A percentile compares a stretch with the other conserved stretches of the same genome.
These are phyloP conservation scores for Euphonia xanthogaster DNA, from an alignment of 2,797 vertebrate genomes.

Conservation along the genomic window DNA sequence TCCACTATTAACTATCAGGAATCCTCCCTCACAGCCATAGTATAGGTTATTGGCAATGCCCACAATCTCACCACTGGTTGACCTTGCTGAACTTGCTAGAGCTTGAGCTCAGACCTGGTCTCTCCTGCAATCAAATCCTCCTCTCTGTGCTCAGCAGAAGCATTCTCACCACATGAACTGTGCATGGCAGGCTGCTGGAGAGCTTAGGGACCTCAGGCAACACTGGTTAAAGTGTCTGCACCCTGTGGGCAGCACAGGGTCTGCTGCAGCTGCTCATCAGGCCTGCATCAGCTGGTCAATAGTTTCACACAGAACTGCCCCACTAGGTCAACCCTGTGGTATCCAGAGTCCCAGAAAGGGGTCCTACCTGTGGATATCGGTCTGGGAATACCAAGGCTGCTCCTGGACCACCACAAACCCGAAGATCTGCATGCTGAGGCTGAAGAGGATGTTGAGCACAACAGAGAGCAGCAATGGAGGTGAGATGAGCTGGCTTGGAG, in stretches of 20 bases:
- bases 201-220: background rate
- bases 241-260: background rate
- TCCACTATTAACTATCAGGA: background rate
- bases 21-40: background rate
- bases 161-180: background rate
- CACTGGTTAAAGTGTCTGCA: background rate
- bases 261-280: background rate
- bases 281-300: background rate
- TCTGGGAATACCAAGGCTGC: constrained; percentile 76
- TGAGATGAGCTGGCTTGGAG: constrained; percentile 73
- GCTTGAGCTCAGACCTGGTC: background rate
- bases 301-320: background rate
- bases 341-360: background rate
- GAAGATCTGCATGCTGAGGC: constrained; percentile 71
- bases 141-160: background rate
- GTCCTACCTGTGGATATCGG: constrained; percentile 61
- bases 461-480: constrained; percentile 79
- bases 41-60: background rate
- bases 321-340: background rate
- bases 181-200: background rate
- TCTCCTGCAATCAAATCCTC: background rate
- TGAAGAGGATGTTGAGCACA: constrained; percentile 76
- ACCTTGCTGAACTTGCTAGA: background rate
- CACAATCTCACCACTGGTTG: background rate
- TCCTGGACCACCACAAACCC: constrained; percentile 77